Conservation (phyloP, 2,888 invertebrate genomes). For the Hyposoter didymator region DNA sequence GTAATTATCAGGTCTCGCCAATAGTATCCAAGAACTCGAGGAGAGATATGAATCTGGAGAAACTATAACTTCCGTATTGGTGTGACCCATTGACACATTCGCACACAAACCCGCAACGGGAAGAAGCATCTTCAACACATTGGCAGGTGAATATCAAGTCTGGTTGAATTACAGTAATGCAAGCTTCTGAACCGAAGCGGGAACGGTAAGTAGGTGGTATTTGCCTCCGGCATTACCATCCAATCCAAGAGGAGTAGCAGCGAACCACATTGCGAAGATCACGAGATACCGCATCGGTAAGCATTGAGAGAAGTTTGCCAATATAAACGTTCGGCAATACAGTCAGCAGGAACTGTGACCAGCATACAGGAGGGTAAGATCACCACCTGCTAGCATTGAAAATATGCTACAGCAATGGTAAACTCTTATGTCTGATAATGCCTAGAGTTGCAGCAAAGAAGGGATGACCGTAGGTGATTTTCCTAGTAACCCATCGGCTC, state of each 20-base stretch:
- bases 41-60: neutral
- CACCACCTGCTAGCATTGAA: constrained; percentile 33
- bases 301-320: constrained; percentile 57
- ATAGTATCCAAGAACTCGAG: neutral
- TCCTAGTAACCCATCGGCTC: constrained; percentile 27
- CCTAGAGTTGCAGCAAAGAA: constrained; percentile 4
- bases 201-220: constrained; percentile 61
- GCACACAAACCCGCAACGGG: neutral
- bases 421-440: neutral
- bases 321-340: constrained; percentile 45
- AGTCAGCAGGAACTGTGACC: constrained; percentile 39
- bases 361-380: constrained; percentile 28
- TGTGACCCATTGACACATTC: constrained; percentile 12
- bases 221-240: constrained; percentile 48
- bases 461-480: constrained; percentile 47
- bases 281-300: constrained; percentile 46
- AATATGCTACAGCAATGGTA: constrained; percentile 21
- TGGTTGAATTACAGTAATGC: constrained; percentile 28
- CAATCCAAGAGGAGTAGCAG: constrained; percentile 30
- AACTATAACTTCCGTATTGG: constrained; percentile 26
- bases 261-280: constrained; percentile 32
- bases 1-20: neutral
- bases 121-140: neutral
- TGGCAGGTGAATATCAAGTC: constrained; percentile 3
- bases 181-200: constrained; percentile 41